Evolutionary conservation across 2,888 invertebrate species (phyloP).

Genomic region (Macrophya alboannulata): DNA sequence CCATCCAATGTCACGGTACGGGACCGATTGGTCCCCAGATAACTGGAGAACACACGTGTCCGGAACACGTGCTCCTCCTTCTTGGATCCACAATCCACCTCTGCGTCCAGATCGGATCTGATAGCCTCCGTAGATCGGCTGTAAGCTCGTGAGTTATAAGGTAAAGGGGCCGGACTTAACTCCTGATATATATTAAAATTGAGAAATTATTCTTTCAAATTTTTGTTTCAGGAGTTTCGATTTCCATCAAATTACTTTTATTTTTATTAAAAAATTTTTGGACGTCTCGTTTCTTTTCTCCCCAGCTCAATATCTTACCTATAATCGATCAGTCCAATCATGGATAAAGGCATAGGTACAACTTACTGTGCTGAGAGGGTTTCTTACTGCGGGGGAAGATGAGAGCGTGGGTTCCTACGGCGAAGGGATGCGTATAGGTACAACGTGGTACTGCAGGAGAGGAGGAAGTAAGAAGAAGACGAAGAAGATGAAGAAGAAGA

Average conservation of each 20-base stretch:
- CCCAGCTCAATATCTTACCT: not conserved
- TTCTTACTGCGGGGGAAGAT: constrained; percentile 16
- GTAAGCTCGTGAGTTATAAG: constrained; percentile 40
- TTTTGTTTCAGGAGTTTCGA: not conserved
- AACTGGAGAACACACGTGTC: constrained; percentile 68
- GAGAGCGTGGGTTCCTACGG: constrained; percentile 5
- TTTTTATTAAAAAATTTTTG: too few relatives aligned
- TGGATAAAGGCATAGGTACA: not conserved
- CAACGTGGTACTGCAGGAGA: constrained; percentile 14
- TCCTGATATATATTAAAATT: constrained; percentile 8
- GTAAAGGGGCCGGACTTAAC: not conserved
- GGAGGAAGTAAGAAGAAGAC: constrained; percentile 66
- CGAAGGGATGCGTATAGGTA: constrained; percentile 18
- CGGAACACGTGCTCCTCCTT: constrained; percentile 69
- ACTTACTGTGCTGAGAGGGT: not conserved
- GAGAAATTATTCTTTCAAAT: not conserved
- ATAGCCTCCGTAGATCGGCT: constrained; percentile 57
- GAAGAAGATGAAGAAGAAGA: constrained; percentile 66
- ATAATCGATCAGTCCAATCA: not conserved
- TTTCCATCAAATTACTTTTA: not conserved
- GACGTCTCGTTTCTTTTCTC: not conserved
- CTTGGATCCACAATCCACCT: constrained; percentile 32
- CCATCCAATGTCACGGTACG: constrained; percentile 57
- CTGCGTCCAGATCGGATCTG: constrained; percentile 64
- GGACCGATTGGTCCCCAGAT: constrained; percentile 66